Percentiles rank a stretch among this genome's conserved stretches.
Evolutionary conservation across 2,113 vertebrate species (phyloP).

Genomic region (Apaloderma vittatum): DNA sequence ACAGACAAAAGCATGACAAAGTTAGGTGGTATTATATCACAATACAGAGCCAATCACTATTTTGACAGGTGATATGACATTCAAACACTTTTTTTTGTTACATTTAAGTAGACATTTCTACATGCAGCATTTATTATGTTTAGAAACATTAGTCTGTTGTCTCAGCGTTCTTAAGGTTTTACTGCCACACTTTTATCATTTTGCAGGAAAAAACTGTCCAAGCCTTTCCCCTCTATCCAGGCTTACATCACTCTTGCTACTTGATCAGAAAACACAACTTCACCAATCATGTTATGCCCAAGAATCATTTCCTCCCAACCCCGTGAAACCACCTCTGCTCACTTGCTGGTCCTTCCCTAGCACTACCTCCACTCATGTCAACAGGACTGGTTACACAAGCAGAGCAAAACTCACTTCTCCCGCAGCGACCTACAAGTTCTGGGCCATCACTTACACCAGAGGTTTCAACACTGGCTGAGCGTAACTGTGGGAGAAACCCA

Average conservation of each 20-base stretch:
- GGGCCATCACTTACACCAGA: not conserved
- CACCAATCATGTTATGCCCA: not conserved
- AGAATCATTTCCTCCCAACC: not conserved
- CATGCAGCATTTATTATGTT: not conserved
- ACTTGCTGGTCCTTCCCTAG: not conserved
- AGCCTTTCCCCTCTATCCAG: not conserved
- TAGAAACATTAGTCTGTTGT: not conserved
- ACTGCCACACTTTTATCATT: not conserved
- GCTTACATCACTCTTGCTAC: not conserved
- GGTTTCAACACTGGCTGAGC: not conserved
- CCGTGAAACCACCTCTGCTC: not conserved
- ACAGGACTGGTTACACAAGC: not conserved
- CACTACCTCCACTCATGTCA: not conserved
- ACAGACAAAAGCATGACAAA: conserved; percentile 15
- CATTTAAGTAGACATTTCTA: not conserved
- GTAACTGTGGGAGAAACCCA: not conserved
- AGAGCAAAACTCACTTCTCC: not conserved
- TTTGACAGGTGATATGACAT: not conserved
- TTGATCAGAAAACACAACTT: not conserved
- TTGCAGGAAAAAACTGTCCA: not conserved
- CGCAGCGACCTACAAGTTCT: not conserved
- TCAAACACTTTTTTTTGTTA: not conserved
- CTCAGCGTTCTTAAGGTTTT: not conserved
- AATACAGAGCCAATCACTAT: not conserved
- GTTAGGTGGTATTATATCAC: not conserved